Base-by-base conservation (phyloP, 2,113 vertebrate genomes). In the Todiramphus chloris region DNA sequence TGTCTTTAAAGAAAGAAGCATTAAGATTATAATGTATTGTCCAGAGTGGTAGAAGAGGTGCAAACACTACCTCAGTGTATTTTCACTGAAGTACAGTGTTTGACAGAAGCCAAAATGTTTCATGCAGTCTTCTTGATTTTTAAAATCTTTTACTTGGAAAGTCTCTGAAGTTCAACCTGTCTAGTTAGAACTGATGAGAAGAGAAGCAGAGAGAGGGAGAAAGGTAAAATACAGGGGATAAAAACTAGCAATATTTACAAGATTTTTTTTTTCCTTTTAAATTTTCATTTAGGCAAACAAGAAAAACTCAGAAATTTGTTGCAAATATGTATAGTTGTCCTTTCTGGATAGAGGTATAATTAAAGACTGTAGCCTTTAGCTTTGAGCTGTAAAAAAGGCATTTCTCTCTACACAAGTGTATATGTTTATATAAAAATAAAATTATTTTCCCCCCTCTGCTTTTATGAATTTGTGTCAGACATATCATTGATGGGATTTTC, bases 381-480 rank as follows among this genome's bases (percentile, higher is more conserved):
- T 81, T 20, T 24, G 13, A 73, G 14, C 72, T 60, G 3, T 3
- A 66, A 66, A 69, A 19, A 43, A 8, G 10, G 4, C 53, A 1
- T 18, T 4, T 59, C 10, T 58, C 6, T 30, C 4, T 27, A 4
- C 44, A 4, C 63, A 7, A 28, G 6, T 39, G 24, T 21, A 7
- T 33, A 5, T 39, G 24, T 21, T 44, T 28, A 14, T 4, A 63
- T 8, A 67, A 67, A 70, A 78, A 37, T 5, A n/a, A 13, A 41
- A 6, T 4, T 33, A 27, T 20, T 1, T 0, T 0, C 0, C 15
- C 11, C 51, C 23, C 25, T 24, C 24, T 15, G 7, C 8, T 58
- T 79, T 77, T 70, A 12, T 50, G 21, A 9, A 16, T 70, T 63
- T 89, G 2, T 60, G n/a, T 59, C 5, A 25, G 21, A 11, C 25